Evolutionary conservation across 2,888 invertebrate species (phyloP), one percentile per base, ranked within the genome.

Genomic region (Branchellion lobata): DNA sequence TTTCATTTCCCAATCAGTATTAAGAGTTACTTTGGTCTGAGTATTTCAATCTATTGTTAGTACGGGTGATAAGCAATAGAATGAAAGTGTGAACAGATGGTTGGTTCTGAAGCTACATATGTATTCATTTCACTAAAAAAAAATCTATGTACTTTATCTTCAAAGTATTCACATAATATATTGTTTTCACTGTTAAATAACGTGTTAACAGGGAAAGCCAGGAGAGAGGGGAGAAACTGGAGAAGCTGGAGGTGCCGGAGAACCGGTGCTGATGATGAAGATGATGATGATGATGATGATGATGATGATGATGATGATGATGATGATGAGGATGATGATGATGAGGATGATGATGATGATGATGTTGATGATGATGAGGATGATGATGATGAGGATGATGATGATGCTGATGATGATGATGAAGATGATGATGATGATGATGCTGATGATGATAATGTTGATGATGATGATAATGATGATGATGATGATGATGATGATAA

Each of bases 221-320:
- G 81, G 81, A 33, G 53, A 24, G 21, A n/a, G 27, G 36, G 81
- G 81, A 76, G 57, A 75, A 8, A 47, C 71, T 18, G 82, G 82
- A 31, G 27, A n/a, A 47, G 24, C 80, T 18, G 82, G 82, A 78
- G 78, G 76, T 24, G 47, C 69, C 1, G 79, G 79, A 27, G 61
- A 71, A 24, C 24, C 65, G 5, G 82, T 27, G n/a, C 1, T 65
- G 0, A 69, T 40, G 27, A 31, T 71, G 27, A 71, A 11, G 71
- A 71, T 27, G 71, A 71, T 71, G 71, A 71, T 71, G 71, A 71
- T 8, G 71, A 71, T 33, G 71, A 71, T 33, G 71, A 71, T 71
- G 71, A 33, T 71, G 71, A 71, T 71, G 71, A 31, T 33, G 71
- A 71, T 71, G 71, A 71, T 71, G 71, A 71, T 71, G 71, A 71